Base-by-base conservation (phyloP, 1,140 invertebrate species). In the Drosophila baimaii region DNA sequence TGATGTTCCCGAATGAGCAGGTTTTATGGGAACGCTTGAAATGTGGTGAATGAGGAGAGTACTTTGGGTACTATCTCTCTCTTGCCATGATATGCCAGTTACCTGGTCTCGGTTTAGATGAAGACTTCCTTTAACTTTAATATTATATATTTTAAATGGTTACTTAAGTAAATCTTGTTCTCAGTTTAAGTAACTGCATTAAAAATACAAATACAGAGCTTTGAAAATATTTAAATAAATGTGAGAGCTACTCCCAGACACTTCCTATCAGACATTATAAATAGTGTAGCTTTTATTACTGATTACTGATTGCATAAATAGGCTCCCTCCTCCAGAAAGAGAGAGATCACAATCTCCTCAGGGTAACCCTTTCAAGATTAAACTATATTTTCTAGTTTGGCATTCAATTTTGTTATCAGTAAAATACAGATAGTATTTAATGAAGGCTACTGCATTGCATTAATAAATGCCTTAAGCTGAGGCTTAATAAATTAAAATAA, bases 391-490 rank as follows among this genome's bases (percentile, higher is more conserved):
- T 17, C 44, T 7, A 31, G 33, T 17, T 27, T 65, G 65, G 46
- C 65, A 69, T 65, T 69, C 61, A 69, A 21, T 65, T 52, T 33
- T 3, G 35, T 65, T 69, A 69, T 69, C 65, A 69, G 31, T n/a
- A 1, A 49, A 49, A 15, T 49, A 23, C 27, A 52, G 19, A 31
- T 47, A 23, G 13, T 23, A 29, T 31, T 21, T 19, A 23, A 12
- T 19, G 31, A 62, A 37, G 58, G 21, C 51, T n/a, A 37, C 31
- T 57, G 52, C n/a, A 27, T 35, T 17, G 29, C 3, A 52, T 21
- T 29, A 13, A 15, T 21, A 52, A 52, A 52, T 52, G 49, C 19
- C 7, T 52, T 33, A 29, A 33, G 29, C 12, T 33, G 49, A 27
- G 17, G 19, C 12, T 27, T 47, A n/a, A n/a, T 5, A 19, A 29